Evolutionary conservation across 1,140 invertebrate species (phyloP), one percentile per base, ranked within the genome.

Genomic region (Aphidius ervi): DNA sequence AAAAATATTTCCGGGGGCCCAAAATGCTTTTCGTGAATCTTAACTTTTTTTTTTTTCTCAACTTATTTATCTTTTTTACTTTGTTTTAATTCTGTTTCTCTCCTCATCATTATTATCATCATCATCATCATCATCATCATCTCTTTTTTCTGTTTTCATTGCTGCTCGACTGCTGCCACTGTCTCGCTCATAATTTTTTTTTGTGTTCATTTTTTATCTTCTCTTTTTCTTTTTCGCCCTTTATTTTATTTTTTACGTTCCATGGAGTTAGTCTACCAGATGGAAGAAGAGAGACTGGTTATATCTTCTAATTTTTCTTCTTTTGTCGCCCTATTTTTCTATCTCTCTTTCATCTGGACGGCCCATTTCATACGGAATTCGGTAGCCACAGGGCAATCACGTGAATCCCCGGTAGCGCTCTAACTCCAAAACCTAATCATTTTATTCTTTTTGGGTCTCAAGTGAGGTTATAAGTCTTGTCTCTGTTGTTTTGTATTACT

Each of bases 371-470:
- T 65, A 68, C 69, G 71, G 74, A 76, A 76, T 76, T 75, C 74
- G 68, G 75, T 76, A 76, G 75, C 74, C 68, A 70, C 62, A 63
- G 68, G 68, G 67, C 66, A 63, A 74, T 73, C 70, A 73, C 73
- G 69, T 70, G 72, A 74, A 64, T 62, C 63, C 63, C 67, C 67
- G 67, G 68, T 73, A 70, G 71, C 70, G 54, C 59, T 63, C 55
- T 60, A 59, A 56, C 65, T 68, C 67, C 69, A 69, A 70, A 74
- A 73, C 65, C 67, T 70, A 72, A 74, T 74, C 69, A 71, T 72
- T 72, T 73, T 72, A 71, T 72, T 74, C 70, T 70, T 59, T 58
- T 39, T 53, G 60, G 31, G 5, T 3, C 7, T n/a, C 4, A 58
- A 52, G 23, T 20, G 43, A 46, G 59, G 62, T 56, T 57, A 49